phyloP scores from a whole-genome alignment of 2,797 vertebrate species.

The Microctenopoma lineatum region DNA sequence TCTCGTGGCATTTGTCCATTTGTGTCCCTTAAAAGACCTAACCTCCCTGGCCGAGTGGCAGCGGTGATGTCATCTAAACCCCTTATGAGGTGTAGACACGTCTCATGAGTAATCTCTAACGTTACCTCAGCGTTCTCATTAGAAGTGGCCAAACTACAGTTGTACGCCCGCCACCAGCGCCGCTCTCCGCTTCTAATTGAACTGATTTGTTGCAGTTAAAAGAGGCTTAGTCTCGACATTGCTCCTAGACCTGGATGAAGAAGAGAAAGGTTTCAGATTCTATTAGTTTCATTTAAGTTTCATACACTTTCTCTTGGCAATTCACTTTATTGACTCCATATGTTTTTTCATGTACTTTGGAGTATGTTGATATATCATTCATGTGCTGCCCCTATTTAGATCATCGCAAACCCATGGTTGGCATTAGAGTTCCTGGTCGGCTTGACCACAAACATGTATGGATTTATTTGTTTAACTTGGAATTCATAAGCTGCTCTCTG shows the following conservation, averaged over 20 bases:
- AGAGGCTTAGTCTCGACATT: constrained; percentile 40
- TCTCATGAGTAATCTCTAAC: constrained; percentile 62
- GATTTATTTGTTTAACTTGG: constrained; percentile 82
- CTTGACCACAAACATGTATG: constrained; percentile 77
- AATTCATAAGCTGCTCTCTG: constrained; percentile 71
- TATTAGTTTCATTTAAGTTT: constrained; percentile 62
- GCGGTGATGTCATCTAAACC: constrained; percentile 71
- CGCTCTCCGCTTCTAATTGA: constrained; percentile 19
- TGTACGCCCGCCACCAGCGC: constrained; percentile 5
- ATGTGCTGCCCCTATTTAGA: constrained; percentile 58
- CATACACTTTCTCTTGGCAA: constrained; percentile 50
- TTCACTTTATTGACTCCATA: constrained; percentile 71
- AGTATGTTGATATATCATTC: constrained; percentile 69
- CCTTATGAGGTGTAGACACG: constrained; percentile 57
- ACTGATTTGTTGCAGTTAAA: constrained; percentile 26
- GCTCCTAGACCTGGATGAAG: constrained; percentile 43
- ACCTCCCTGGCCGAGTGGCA: constrained; percentile 48
- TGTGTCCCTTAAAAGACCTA: constrained; percentile 66
- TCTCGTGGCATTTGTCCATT: constrained; percentile 44
- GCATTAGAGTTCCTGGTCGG: constrained; percentile 67
- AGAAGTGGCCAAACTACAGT: constrained; percentile 43
- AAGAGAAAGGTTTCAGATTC: constrained; percentile 56
- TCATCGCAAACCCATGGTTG: constrained; percentile 72
- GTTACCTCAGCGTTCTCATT: constrained; percentile 60
- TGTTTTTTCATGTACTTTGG: constrained; percentile 68